Evolutionary conservation across 2,113 vertebrate genomes (phyloP), one percentile per base, ranked within the genome.

Genomic region (Silurus meridionalis): DNA sequence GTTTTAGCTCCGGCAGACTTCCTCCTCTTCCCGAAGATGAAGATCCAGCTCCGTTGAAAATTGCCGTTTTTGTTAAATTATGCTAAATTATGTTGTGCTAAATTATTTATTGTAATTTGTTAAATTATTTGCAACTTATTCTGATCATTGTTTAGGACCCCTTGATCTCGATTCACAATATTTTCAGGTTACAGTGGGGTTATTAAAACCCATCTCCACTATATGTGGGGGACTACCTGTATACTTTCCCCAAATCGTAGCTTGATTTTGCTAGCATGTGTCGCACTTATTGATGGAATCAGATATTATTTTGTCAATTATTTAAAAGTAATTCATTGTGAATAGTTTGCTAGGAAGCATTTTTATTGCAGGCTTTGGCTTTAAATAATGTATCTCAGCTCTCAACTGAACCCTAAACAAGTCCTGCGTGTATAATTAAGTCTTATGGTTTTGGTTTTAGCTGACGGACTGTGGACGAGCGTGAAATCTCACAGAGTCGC

Each of bases 381-480:
- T 28, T 1, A 8, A 58, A 37, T 79, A 1, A 79, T 58, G 25
- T 28, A n/a, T 37, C 15, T 87, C 37, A 53, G 72, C 72, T 75
- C 37, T 71, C 69, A 48, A 6, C 69, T 71, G 48, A 52, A 72
- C 69, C 46, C 69, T 72, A 72, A 53, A 75, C 72, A 71, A 53
- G 37, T 21, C 17, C 60, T 74, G 75, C 72, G 71, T 87, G 83
- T 83, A 81, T 84, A 87, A 74, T 87, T 84, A 84, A 80, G 57
- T 81, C 75, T 81, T 84, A 19, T 15, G 82, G 82, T 69, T 83
- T 87, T 84, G 86, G 86, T 87, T 84, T 83, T 87, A 84, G 82
- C 83, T 71, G 74, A 84, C 53, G 10, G 82, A 87, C 50, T 53
- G 37, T 61, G 25, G 48, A 75, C 13, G 72, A 75, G 72, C 5